Percentiles rank a stretch among this genome's conserved stretches.
Evolutionary conservation across 2,113 vertebrate genomes (phyloP).

Genomic region (Tiliqua scincoides): DNA sequence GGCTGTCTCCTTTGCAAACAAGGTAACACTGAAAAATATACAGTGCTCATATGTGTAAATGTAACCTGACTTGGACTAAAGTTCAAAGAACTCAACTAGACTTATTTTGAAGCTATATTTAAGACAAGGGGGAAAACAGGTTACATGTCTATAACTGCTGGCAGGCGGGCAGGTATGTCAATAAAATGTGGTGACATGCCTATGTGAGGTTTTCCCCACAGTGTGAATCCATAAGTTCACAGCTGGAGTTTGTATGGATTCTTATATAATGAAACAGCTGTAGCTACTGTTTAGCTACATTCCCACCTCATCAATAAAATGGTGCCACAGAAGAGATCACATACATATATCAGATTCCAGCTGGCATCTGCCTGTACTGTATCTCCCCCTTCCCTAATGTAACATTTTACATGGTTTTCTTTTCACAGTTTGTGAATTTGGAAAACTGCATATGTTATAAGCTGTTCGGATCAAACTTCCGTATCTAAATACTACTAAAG

Average conservation of each 20-base stretch:
- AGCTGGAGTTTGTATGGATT: slow-evolving; percentile 70
- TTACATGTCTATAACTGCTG: not conserved
- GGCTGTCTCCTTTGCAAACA: not conserved
- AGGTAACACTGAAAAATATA: not conserved
- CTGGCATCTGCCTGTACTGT: slow-evolving; percentile 60
- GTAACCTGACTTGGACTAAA: not conserved
- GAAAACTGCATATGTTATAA: slow-evolving; percentile 55
- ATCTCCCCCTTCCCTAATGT: slow-evolving; percentile 54
- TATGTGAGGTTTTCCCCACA: not conserved
- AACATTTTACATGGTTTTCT: slow-evolving; percentile 61
- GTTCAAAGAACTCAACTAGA: not conserved
- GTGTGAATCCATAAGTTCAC: slow-evolving; percentile 65
- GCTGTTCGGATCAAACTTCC: slow-evolving; percentile 37
- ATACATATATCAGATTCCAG: slow-evolving; percentile 64
- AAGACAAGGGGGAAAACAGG: not conserved
- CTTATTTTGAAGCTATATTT: not conserved
- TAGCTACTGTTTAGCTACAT: slow-evolving; percentile 69
- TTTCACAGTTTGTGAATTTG: slow-evolving; percentile 57
- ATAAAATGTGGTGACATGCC: not conserved
- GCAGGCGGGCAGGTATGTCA: not conserved
- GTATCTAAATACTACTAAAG: slow-evolving; percentile 50
- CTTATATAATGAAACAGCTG: slow-evolving; percentile 69
- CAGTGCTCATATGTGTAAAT: not conserved
- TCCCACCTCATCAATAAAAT: slow-evolving; percentile 72
- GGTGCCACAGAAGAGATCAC: slow-evolving; percentile 67